These are phyloP conservation scores for Drosophila lacteicornis DNA, from an alignment of 1,140 invertebrate genomes.

Conservation along the genomic window DNA sequence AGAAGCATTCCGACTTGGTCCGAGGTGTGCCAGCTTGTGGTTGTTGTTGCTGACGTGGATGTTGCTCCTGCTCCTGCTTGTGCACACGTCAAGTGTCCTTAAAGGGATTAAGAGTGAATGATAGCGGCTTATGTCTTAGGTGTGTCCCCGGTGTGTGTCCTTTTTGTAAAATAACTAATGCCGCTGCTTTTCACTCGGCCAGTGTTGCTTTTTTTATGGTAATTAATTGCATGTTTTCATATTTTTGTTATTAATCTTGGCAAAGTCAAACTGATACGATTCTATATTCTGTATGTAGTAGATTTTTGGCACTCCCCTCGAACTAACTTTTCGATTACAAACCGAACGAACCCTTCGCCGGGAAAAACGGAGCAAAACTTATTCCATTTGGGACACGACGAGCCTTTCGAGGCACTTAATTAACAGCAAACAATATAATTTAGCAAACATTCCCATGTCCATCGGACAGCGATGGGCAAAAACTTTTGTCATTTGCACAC, in stretches of 20 bases:
- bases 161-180: conserved; percentile 63
- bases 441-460: conserved; percentile 40
- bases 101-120: conserved; percentile 82
- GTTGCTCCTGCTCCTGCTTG: conserved; percentile 23
- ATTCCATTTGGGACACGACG: conserved; percentile 15
- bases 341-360: conserved; percentile 13
- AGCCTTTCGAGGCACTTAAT: conserved; percentile 38
- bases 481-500: conserved; percentile 76
- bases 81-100: conserved; percentile 79
- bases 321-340: not conserved
- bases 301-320: not conserved
- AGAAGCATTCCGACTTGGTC: conserved; percentile 4
- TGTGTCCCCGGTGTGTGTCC: conserved; percentile 61
- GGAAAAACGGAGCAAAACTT: conserved; percentile 17
- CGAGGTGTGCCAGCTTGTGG: conserved; percentile 70
- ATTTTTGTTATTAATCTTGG: not conserved
- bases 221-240: conserved; percentile 16
- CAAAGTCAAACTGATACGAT: too few relatives aligned
- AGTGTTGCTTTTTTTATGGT: conserved; percentile 5
- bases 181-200: conserved; percentile 7
- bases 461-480: conserved; percentile 21
- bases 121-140: conserved; percentile 81
- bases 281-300: too few relatives aligned
- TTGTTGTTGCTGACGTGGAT: conserved; percentile 34
- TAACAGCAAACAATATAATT: conserved; percentile 51